phyloP scores from a whole-genome alignment of 2,113 vertebrate genomes.

The Macrotis lagotis region DNA sequence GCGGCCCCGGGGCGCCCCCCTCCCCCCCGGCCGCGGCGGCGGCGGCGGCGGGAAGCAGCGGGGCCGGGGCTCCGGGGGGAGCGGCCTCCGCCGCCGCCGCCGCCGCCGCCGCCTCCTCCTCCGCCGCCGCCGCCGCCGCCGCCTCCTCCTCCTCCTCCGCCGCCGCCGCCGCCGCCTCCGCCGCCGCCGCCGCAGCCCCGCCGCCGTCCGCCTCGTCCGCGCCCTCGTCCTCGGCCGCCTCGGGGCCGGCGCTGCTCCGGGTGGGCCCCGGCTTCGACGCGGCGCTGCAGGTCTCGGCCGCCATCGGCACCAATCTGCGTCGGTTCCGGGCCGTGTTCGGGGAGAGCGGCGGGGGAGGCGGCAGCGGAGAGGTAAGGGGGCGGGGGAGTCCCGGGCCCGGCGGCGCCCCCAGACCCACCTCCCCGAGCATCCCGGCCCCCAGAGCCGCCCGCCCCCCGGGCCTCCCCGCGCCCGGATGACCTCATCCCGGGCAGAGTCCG shows the following conservation, averaged over 20 bases:
- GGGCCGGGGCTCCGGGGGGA: slow-evolving; percentile 76
- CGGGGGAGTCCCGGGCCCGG: slow-evolving; percentile 64
- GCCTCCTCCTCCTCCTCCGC: slow-evolving; percentile 68
- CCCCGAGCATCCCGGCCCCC: slow-evolving; percentile 68
- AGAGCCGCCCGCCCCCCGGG: slow-evolving; percentile 76
- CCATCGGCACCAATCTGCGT: slow-evolving; percentile 96
- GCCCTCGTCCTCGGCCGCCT: slow-evolving; percentile 76
- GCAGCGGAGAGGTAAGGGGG: slow-evolving; percentile 93
- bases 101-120: slow-evolving; percentile 71
- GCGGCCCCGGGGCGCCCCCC: slow-evolving; percentile 74
- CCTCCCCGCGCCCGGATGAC: no score
- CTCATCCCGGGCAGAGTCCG: slow-evolving; percentile 77
- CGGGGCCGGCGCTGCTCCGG: slow-evolving; percentile 79
- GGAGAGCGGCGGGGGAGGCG: slow-evolving; percentile 91
- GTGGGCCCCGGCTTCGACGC: slow-evolving; percentile 95
- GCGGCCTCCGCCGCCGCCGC: slow-evolving; percentile 74
- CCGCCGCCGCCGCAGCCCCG: slow-evolving; percentile 61
- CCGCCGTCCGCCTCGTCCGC: slow-evolving; percentile 73
- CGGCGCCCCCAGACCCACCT: slow-evolving; percentile 21
- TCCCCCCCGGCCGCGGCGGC: slow-evolving; percentile 76
- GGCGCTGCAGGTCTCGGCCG: slow-evolving; percentile 95
- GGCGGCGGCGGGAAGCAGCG: slow-evolving; percentile 80
- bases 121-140: slow-evolving; percentile 74
- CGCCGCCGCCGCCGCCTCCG: not conserved
- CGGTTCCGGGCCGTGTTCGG: slow-evolving; percentile 97